phyloP scores from a whole-genome alignment of 2,888 invertebrate species.

The Mamestra brassicae region DNA sequence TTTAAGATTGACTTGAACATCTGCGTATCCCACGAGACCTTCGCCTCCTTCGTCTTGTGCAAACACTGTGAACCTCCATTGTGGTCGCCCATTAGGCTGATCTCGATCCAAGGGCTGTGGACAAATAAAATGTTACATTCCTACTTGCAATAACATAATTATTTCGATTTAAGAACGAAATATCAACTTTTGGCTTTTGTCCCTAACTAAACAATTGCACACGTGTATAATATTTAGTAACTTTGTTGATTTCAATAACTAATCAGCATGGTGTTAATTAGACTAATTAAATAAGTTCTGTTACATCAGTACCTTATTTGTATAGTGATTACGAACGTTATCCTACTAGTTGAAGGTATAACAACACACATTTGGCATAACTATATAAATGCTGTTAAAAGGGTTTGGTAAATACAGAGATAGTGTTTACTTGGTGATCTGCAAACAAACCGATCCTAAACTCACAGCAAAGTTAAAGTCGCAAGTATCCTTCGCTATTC shows the following conservation, averaged over 20 bases:
- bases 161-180: constrained; percentile 1
- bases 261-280: constrained; percentile 26
- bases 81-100: constrained; percentile 98
- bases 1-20: constrained; percentile 99
- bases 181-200: not conserved
- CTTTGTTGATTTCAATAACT: constrained; percentile 12
- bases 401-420: constrained; percentile 58
- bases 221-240: constrained; percentile 8
- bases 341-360: constrained; percentile 27
- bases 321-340: constrained; percentile 25
- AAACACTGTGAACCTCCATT: constrained; percentile 98
- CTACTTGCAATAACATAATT: constrained; percentile 8
- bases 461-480: constrained; percentile 62
- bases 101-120: constrained; percentile 98
- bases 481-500: constrained; percentile 50
- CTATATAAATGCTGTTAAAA: constrained; percentile 54
- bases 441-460: constrained; percentile 63
- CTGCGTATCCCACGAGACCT: constrained; percentile 98
- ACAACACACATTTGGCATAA: constrained; percentile 41
- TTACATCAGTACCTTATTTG: constrained; percentile 19
- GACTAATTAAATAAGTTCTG: constrained; percentile 23
- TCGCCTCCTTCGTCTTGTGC: constrained; percentile 99
- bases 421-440: constrained; percentile 59
- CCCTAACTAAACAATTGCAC: not conserved
- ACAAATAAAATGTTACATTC: constrained; percentile 66